Conservation (phyloP, 2,113 vertebrate genomes). For the Carollia perspicillata region DNA sequence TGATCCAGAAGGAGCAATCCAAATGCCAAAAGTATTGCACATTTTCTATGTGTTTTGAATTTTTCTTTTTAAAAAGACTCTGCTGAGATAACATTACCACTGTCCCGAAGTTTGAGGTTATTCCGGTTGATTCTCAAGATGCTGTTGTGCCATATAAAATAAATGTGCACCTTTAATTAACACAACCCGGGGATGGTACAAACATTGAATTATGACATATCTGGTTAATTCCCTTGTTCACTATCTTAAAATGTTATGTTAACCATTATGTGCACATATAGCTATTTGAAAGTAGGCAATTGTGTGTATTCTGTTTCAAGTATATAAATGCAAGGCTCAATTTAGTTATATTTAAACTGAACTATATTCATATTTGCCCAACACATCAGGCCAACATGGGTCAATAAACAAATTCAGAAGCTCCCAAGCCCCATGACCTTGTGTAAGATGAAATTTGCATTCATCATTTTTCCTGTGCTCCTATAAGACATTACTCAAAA, state of each 20-base stretch:
- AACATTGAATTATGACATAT: constrained; percentile 28
- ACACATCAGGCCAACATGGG: constrained; percentile 54
- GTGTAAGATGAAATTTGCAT: constrained; percentile 64
- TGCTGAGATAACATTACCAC: neutral
- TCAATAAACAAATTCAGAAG: constrained; percentile 70
- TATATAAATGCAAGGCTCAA: constrained; percentile 67
- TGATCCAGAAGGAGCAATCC: constrained; percentile 67
- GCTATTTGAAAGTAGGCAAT: constrained; percentile 66
- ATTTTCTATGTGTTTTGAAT: constrained; percentile 59
- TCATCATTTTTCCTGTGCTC: constrained; percentile 48
- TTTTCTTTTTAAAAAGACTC: constrained; percentile 40
- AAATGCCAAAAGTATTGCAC: neutral
- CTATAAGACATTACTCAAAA: constrained; percentile 14
- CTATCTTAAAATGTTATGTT: constrained; percentile 16
- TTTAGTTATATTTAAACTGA: constrained; percentile 75
- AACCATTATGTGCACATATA: constrained; percentile 43
- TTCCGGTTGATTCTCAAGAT: constrained; percentile 1
- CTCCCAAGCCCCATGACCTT: constrained; percentile 9
- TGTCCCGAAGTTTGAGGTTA: constrained; percentile 12
- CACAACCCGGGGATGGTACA: neutral
- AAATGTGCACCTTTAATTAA: constrained; percentile 50
- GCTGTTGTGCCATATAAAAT: neutral
- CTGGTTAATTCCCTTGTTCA: constrained; percentile 23
- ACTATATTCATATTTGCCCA: constrained; percentile 67
- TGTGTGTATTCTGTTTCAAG: constrained; percentile 47